Percentiles rank a stretch among this genome's conserved stretches.
Conservation (phyloP, 2,888 invertebrate species). For the Nemoura dubitans region DNA sequence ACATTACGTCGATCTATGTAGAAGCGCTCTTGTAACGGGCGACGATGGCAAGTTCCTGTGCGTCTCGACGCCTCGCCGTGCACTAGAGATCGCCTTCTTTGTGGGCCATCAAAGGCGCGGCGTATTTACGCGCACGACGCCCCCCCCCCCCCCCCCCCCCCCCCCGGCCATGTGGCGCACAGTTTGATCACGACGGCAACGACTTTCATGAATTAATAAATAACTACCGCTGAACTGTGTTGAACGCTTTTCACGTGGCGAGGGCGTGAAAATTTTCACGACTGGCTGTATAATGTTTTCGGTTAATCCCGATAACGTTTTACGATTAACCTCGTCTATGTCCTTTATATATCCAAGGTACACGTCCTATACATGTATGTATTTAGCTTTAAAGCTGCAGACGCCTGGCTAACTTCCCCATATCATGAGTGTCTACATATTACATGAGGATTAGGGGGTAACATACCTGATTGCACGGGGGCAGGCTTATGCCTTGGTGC, state of each 20-base stretch:
- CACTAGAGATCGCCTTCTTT: background rate
- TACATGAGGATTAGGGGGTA: background rate
- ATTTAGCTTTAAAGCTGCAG: background rate
- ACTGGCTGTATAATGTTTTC: background rate
- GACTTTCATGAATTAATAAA: background rate
- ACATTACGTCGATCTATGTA: too few relatives aligned
- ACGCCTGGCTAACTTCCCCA: background rate
- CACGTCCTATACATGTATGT: background rate
- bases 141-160: too few relatives aligned
- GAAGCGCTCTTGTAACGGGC: too few relatives aligned
- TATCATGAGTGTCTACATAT: background rate
- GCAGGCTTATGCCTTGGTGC: background rate
- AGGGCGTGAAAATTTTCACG: background rate
- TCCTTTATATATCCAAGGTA: too few relatives aligned
- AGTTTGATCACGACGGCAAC: background rate
- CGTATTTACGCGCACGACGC: background rate
- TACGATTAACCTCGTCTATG: constrained; percentile 24
- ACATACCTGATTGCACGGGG: background rate
- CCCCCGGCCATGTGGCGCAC: too few relatives aligned
- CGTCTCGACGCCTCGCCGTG: too few relatives aligned
- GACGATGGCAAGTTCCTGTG: too few relatives aligned
- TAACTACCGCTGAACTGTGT: background rate
- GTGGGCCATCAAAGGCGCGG: background rate
- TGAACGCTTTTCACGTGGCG: background rate
- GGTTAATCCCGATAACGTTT: constrained; percentile 29